phyloP scores from a whole-genome alignment of 2,888 invertebrate species.

The Macrophya annulata region DNA sequence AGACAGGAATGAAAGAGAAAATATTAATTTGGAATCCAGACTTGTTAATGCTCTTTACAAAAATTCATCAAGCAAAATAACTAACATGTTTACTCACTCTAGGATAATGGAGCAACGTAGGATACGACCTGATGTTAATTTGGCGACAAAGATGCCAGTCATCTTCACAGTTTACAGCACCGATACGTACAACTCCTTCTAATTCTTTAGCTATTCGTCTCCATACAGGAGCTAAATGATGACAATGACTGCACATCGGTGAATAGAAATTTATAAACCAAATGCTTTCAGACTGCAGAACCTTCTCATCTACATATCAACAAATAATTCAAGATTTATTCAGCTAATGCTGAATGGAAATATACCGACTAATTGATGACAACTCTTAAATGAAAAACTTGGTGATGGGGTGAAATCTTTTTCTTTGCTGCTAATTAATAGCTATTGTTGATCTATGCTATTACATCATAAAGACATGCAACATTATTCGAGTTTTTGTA shows the following conservation, averaged over 20 bases:
- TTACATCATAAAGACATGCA: neutral
- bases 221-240: slow-evolving; percentile 91
- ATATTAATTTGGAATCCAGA: neutral
- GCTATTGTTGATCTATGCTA: neutral
- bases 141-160: slow-evolving; percentile 90
- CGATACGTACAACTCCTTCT: slow-evolving; percentile 89
- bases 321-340: slow-evolving; percentile 52
- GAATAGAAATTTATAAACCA: slow-evolving; percentile 96
- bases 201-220: slow-evolving; percentile 88
- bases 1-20: neutral
- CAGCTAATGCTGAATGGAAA: no score
- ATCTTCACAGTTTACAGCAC: slow-evolving; percentile 94
- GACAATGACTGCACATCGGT: slow-evolving; percentile 92
- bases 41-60: neutral
- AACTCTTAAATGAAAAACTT: slow-evolving; percentile 1
- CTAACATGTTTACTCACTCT: slow-evolving; percentile 76
- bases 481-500: neutral
- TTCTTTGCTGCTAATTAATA: neutral
- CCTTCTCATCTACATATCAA: slow-evolving; percentile 77
- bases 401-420: neutral
- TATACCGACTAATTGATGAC: no score
- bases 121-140: slow-evolving; percentile 88
- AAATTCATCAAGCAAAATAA: neutral
- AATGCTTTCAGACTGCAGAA: slow-evolving; percentile 83
- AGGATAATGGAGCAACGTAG: slow-evolving; percentile 87